Base-by-base conservation (phyloP, 1,140 invertebrate species). In the Melipona quadrifasciata region DNA sequence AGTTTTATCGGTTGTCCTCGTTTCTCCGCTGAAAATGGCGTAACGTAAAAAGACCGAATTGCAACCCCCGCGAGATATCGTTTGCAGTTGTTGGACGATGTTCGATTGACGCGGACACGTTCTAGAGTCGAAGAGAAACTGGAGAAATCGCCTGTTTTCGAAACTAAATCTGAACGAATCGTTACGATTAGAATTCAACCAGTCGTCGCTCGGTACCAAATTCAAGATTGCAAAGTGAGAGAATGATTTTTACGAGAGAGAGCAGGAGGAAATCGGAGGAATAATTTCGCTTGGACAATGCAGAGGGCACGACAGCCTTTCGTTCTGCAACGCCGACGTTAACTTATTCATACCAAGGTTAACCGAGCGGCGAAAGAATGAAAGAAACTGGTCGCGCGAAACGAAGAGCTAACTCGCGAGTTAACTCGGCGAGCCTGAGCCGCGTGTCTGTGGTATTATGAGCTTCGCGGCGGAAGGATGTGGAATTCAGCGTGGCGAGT, bases 401-500 rank as follows among this genome's bases (percentile, higher is more conserved):
- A 83, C 82, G 67, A 71, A 83, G 67, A 67, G 82, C 65, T 79
- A 78, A 83, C 78, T 83, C 65, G 75, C 75, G 34, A 31, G 87
- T 88, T 80, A 84, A 72, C 70, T 57, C 34, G 27, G 53, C 70
- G 58, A 39, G 47, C 47, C 57, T 10, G 12, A 39, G 17, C 53
- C 24, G 0, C 34, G 34, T 39, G 39, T 68, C 21, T 39, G 68
- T 5, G 39, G 61, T 68, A 83, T 86, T 80, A 67, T 76, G 68
- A 57, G 55, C 27, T 39, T 81, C 80, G 85, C 82, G 61, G 76
- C 67, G 77, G 77, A 72, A 80, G 81, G 83, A 87, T 92, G 8
- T 47, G 39, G 39, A 91, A 93, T 93, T 93, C 91, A 90, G 89
- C 84, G 85, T 79, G 88, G 91, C 89, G 90, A 91, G 91, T 47